These are phyloP conservation scores for Antennarius striatus DNA, from an alignment of 2,113 vertebrate species.

Conservation along the genomic window DNA sequence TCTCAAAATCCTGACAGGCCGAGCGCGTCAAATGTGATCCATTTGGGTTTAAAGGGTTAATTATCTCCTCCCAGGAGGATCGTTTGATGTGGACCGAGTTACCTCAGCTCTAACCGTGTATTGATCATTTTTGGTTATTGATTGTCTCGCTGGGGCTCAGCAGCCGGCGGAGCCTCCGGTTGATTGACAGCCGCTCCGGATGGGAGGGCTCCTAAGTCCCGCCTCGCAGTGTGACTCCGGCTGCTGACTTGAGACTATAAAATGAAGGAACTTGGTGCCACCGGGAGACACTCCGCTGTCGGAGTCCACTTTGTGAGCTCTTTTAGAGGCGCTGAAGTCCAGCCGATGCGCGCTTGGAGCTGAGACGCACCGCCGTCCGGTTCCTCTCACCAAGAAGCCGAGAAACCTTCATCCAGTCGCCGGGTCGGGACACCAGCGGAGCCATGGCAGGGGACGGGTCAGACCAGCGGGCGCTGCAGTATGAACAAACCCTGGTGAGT, in stretches of 20 bases:
- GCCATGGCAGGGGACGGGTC: constrained; percentile 85
- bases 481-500: constrained; percentile 96
- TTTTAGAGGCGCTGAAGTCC: background rate
- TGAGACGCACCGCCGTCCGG: constrained; percentile 11
- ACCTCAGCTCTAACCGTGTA: too few species aligned
- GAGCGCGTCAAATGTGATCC: too few species aligned
- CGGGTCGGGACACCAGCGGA: constrained; percentile 37
- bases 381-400: constrained; percentile 27
- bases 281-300: constrained; percentile 16
- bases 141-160: too few species aligned
- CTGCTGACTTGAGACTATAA: constrained; percentile 64
- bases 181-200: constrained; percentile 33
- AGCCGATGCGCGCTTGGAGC: background rate
- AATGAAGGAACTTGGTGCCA: constrained; percentile 61
- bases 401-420: constrained; percentile 16
- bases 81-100: too few species aligned
- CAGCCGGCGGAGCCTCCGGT: background rate
- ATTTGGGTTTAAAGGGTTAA: too few species aligned
- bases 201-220: constrained; percentile 70
- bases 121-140: too few species aligned
- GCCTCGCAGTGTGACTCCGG: constrained; percentile 50
- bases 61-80: too few species aligned
- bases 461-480: constrained; percentile 91
- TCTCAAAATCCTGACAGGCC: too few species aligned
- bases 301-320: constrained; percentile 45